Base-by-base conservation (phyloP, 2,113 vertebrate species). In the Upupa epops region DNA sequence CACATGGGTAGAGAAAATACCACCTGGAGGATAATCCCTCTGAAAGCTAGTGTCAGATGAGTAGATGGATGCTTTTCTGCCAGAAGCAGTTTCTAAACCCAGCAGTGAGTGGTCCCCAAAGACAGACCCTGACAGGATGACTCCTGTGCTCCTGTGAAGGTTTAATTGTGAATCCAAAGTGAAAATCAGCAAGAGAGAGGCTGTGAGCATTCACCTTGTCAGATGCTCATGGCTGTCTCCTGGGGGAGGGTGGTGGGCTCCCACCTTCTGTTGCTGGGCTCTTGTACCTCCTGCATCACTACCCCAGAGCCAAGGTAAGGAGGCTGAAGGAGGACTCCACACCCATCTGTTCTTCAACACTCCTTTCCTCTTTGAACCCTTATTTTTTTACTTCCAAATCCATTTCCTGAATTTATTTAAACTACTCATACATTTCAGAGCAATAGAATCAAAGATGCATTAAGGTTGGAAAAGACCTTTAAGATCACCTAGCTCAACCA, bases 101-200 rank as follows among this genome's bases (percentile, higher is more conserved):
- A 4, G 20, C 51, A 46, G 42, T 1, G 8, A 28, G 52, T 21
- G 3, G 34, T 49, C 24, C 60, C 54, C 82, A 72, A 52, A 68
- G 45, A 17, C 17, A 31, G 48, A 16, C 5, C 17, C 32, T 9
- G 46, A 6, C 5, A 22, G n/a, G 26, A 13, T 17, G 25, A 18
- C 0, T 0, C 11, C n/a, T 42, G 3, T 7, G 2, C 20, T 78
- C 17, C 42, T 40, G 18, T 4, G 36, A 24, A 34, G 5, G 9
- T 13, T 49, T 49, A 5, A 3, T 45, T 37, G 20, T 18, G 42
- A 40, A 75, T 46, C 42, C 77, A 29, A 54, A 65, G 40, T 17
- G 64, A 20, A 55, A 69, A 85, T 21, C 29, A 24, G 28, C 17
- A n/a, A 24, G 25, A 61, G 13, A 64, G 17, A 3, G 40, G 40